Evolutionary conservation across 2,797 vertebrate species (phyloP).

Genomic region (Sardinella longiceps): DNA sequence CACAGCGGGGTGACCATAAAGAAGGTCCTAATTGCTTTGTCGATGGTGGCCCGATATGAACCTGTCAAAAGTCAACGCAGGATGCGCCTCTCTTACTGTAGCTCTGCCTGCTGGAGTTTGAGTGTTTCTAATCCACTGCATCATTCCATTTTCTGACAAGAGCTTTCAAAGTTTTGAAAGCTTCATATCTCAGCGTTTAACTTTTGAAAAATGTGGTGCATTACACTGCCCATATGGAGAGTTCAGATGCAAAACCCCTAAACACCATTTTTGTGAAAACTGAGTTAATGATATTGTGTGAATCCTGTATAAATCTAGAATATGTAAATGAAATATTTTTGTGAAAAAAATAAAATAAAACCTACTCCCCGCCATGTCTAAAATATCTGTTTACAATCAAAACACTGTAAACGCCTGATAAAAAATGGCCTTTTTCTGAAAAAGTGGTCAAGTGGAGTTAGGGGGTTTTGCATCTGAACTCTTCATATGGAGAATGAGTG

Average conservation of each 20-base stretch:
- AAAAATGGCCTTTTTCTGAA: too few species aligned
- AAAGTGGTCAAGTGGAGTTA: too few species aligned
- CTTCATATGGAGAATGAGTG: neutral
- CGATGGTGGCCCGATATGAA: conserved; percentile 22
- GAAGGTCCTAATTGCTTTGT: conserved; percentile 35
- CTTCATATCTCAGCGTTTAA: neutral
- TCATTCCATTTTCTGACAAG: neutral
- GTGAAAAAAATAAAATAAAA: too few species aligned
- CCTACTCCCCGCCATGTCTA: too few species aligned
- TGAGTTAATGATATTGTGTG: too few species aligned
- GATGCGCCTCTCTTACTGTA: neutral
- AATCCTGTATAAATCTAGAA: too few species aligned
- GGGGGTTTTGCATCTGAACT: too few species aligned
- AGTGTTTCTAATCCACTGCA: neutral
- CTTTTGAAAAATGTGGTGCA: neutral
- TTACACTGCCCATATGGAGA: neutral
- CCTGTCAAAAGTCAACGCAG: neutral
- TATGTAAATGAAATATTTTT: too few species aligned
- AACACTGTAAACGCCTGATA: too few species aligned
- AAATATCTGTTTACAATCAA: too few species aligned
- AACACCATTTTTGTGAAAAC: too few species aligned
- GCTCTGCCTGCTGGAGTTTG: neutral
- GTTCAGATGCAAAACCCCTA: too few species aligned
- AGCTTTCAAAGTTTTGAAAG: neutral
- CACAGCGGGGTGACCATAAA: neutral